Evolutionary conservation across 1,140 invertebrate species (phyloP).

Genomic region (Brachystomella parvula): DNA sequence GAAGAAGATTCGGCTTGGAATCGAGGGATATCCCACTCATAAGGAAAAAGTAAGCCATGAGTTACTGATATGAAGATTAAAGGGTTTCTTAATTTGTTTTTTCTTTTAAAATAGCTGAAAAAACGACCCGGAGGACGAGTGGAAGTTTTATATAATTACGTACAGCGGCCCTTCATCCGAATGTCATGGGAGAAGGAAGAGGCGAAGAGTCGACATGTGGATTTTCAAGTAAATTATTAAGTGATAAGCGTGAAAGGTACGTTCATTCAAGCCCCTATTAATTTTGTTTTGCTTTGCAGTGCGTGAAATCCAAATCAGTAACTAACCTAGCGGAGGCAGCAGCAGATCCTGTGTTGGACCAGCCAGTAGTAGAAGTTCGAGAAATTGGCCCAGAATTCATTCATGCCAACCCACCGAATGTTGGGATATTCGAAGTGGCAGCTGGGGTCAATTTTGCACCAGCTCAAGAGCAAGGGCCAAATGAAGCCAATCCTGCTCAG

Average conservation of each 20-base stretch:
- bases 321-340: conserved; percentile 86
- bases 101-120: conserved; percentile 41
- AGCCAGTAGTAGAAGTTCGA: conserved; percentile 25
- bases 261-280: neutral
- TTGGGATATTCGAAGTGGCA: neutral
- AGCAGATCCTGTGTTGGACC: conserved; percentile 67
- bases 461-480: neutral
- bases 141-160: conserved; percentile 98
- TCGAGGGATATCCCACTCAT: conserved; percentile 98
- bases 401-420: neutral
- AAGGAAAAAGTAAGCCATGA: conserved; percentile 76
- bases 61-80: neutral
- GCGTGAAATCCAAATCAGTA: conserved; percentile 88
- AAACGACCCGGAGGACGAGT: conserved; percentile 80
- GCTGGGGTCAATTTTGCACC: neutral
- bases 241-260: neutral
- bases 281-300: conserved; percentile 51
- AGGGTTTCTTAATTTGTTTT: neutral
- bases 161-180: conserved; percentile 97
- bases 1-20: conserved; percentile 98
- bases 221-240: conserved; percentile 62
- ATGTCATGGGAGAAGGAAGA: conserved; percentile 99
- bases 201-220: conserved; percentile 95
- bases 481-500: neutral
- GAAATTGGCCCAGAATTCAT: conserved; percentile 11